Percentiles rank a stretch among this genome's conserved stretches.
Conservation (phyloP, 1,140 invertebrate species). For the Dryas iulia region DNA sequence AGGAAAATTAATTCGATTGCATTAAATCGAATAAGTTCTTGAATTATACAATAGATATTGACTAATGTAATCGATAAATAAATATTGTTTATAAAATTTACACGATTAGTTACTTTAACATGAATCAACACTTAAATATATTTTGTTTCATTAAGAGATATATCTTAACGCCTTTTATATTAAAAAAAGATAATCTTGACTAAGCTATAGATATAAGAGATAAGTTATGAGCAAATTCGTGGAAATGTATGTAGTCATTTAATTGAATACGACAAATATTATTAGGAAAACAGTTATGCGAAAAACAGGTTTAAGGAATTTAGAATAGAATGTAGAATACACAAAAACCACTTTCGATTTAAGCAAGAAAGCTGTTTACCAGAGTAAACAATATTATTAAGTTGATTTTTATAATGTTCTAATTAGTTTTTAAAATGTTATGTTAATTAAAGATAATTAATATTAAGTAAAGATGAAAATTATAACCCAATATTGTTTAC, state of each 20-base stretch:
- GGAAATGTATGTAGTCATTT: not conserved
- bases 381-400: not conserved
- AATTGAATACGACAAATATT: not conserved
- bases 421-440: not conserved
- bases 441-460: not conserved
- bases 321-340: constrained; percentile 21
- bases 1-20: too few species aligned
- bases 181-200: too few species aligned
- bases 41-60: too few species aligned
- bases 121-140: too few species aligned
- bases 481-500: constrained; percentile 39
- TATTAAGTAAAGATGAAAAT: not conserved
- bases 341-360: constrained; percentile 32
- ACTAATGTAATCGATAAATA: too few species aligned
- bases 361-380: constrained; percentile 8
- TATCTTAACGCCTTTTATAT: too few species aligned
- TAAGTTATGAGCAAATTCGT: not conserved
- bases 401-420: not conserved
- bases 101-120: too few species aligned
- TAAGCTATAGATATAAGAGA: too few species aligned
- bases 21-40: too few species aligned
- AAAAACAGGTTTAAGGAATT: constrained; percentile 32
- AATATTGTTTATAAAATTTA: too few species aligned
- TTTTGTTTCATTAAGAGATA: too few species aligned
- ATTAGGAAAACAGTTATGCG: constrained; percentile 2